Base-by-base conservation (phyloP, 2,113 vertebrate genomes). In the Malurus alboscapulatus region DNA sequence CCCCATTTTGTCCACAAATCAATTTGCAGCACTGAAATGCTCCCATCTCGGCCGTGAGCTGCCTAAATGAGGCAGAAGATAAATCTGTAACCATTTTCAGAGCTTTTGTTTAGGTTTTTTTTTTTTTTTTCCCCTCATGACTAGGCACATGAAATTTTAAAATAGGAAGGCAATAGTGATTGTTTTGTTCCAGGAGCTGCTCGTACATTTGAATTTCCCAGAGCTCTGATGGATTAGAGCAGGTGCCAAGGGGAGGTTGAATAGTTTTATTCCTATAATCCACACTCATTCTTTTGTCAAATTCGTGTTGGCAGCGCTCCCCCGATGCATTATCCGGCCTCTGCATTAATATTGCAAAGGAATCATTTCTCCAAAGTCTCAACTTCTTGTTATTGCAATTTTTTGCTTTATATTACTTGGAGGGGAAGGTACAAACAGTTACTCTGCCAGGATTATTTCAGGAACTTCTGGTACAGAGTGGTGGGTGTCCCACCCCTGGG, bases 1-100 rank as follows among this genome's bases (percentile, higher is more conserved):
- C 54, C 36, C 72, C 7, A 1, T 80, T 92, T 93, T 84, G 80
- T 71, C 75, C 83, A 84, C 83, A 88, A 96, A 94, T 84, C 93
- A 81, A 90, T 84, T 86, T 92, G 40, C 76, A 88, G 48, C 61
- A 44, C 61, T 81, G 20, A 81, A 92, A 68, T 1, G 17, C 47
- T 95, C 48, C 48, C 34, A 44, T 48, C 44, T 32, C 45, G 29
- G 55, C 55, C 0, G 3, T 36, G 63, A 87, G 53, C 50, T 72
- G 66, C 48, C 89, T 90, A 40, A 86, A 92, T 24, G 65, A 88
- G 54, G 57, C 57, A 67, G n/a, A 0, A 63, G 57, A 63, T 45
- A 71, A 32, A 90, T 32, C 58, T 58, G 25, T 44, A 66, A 63
- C 11, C 27, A 30, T 67, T 88, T 80, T 17, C 61, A 81, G 30